phyloP scores from a whole-genome alignment of 2,888 invertebrate genomes.

The Chrysolina haemoptera region DNA sequence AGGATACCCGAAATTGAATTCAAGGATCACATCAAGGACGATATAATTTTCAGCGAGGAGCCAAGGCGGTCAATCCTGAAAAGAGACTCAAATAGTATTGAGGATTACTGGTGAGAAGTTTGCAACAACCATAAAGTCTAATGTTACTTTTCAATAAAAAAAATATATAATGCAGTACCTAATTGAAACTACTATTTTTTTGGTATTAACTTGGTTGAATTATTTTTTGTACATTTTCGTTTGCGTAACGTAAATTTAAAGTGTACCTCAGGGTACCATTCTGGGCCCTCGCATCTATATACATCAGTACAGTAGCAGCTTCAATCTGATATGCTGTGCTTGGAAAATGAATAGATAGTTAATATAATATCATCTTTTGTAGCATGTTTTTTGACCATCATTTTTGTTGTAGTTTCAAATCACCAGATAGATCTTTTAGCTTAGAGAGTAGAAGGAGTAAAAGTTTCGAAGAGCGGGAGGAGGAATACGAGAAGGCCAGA shows the following conservation, averaged over 20 bases:
- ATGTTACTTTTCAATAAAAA: no score
- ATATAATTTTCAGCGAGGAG: constrained; percentile 77
- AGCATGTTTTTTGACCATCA: neutral
- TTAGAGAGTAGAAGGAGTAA: constrained; percentile 82
- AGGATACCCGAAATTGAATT: constrained; percentile 81
- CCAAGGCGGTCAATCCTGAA: constrained; percentile 86
- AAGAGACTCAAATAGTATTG: constrained; percentile 85
- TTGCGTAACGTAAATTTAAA: no score
- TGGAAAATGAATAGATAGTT: no score
- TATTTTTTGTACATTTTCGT: no score
- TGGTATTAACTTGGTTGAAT: no score
- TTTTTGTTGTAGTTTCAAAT: constrained; percentile 70
- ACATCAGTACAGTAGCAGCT: no score
- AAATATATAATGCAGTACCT: no score
- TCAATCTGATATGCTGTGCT: no score
- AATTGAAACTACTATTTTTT: no score
- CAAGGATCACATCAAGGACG: constrained; percentile 80
- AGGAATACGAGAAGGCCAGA: constrained; percentile 88
- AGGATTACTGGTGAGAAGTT: constrained; percentile 71
- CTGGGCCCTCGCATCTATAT: neutral
- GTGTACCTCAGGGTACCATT: neutral
- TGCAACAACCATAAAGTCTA: neutral
- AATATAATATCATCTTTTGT: neutral
- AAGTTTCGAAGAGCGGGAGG: constrained; percentile 93
- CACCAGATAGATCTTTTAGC: constrained; percentile 76